Evolutionary conservation across 2,797 vertebrate species (phyloP).

Genomic region (Spinus olivaceus): DNA sequence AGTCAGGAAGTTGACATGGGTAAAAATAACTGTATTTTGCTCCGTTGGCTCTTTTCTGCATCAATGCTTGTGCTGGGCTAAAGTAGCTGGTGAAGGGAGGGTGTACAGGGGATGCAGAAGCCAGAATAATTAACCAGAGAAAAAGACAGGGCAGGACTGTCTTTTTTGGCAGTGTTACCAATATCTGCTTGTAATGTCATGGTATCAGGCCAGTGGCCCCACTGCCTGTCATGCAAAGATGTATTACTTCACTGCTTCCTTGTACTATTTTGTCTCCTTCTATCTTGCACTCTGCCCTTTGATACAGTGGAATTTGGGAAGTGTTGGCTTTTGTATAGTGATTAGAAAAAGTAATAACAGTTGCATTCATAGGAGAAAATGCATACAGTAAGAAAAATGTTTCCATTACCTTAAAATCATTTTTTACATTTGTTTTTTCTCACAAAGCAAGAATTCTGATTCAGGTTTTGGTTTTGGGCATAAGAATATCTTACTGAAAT

Average conservation of each 20-base stretch:
- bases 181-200: not conserved
- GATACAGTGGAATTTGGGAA: not conserved
- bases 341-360: not conserved
- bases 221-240: not conserved
- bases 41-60: not conserved
- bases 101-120: not conserved
- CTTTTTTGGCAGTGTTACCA: not conserved
- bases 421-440: not conserved
- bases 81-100: not conserved
- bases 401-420: not conserved
- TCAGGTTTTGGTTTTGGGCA: not conserved
- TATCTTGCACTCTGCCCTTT: not conserved
- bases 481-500: not conserved
- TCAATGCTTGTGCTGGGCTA: not conserved
- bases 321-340: not conserved
- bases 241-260: not conserved
- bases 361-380: not conserved
- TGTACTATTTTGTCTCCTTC: not conserved
- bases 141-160: not conserved
- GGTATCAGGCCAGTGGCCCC: not conserved
- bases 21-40: conserved; percentile 41
- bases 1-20: not conserved
- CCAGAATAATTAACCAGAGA: not conserved
- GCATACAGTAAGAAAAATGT: not conserved
- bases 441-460: not conserved